Evolutionary conservation across 2,888 invertebrate genomes (phyloP).

Genomic region (Gryllus longicercus): DNA sequence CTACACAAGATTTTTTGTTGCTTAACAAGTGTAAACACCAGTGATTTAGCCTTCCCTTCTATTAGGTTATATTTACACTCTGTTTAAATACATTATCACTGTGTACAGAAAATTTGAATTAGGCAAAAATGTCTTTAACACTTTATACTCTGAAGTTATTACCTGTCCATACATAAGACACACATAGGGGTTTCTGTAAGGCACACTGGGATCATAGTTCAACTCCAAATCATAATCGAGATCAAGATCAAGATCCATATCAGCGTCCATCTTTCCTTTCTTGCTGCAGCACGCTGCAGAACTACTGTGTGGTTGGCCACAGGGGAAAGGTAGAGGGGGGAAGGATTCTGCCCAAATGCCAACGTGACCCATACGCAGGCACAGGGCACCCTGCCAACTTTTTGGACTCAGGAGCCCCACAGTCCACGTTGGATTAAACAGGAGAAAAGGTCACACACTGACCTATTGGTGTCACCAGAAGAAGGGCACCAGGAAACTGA

Average conservation of each 20-base stretch:
- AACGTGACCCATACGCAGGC: neutral
- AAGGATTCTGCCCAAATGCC: neutral
- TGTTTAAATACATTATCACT: too few species aligned
- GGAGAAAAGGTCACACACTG: neutral
- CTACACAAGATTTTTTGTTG: too few species aligned
- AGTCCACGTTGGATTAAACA: neutral
- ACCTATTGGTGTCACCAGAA: neutral
- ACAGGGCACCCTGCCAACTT: neutral
- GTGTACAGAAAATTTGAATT: too few species aligned
- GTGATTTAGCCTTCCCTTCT: too few species aligned
- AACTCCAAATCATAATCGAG: neutral
- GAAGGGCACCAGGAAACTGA: too few species aligned
- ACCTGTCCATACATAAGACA: conserved; percentile 17
- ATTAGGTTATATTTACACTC: too few species aligned
- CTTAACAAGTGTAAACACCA: too few species aligned
- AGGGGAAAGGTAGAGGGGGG: neutral
- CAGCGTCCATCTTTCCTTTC: neutral
- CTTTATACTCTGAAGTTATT: neutral
- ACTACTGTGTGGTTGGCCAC: too few species aligned
- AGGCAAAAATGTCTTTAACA: too few species aligned
- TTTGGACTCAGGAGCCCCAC: neutral
- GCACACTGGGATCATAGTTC: neutral
- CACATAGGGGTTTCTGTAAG: neutral
- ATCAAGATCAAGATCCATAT: neutral
- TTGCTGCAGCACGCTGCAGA: too few species aligned